Base-by-base conservation (phyloP, 2,797 vertebrate genomes). In the Chaenodraco wilsoni region DNA sequence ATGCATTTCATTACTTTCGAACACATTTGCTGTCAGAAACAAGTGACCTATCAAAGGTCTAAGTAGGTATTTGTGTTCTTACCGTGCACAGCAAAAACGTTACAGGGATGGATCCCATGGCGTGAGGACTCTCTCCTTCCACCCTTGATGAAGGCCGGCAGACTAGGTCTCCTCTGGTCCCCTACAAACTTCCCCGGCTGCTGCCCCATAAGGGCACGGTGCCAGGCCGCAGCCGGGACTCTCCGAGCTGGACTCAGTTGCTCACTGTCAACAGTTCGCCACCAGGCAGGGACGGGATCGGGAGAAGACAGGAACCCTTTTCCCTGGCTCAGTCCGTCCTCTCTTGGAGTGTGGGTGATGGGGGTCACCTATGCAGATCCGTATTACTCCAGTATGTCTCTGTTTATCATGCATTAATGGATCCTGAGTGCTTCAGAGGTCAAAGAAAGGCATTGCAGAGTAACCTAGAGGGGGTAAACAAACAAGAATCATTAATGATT, bases 161-260 rank as follows among this genome's bases (percentile, higher is more conserved):
- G 92, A 95, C 97, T 99, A 33, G 98, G 97, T 95, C 98, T 97
- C 92, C 97, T 95, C 91, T 98, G 97, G 94, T 99, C 98, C 94
- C 98, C 98, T 92, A 95, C 95, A 92, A 97, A 96, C 95, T 99
- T 99, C 92, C 96, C 97, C 94, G 98, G 98, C 97, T 99, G 98
- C 94, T 99, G 98, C 96, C 98, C 98, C 98, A 99, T 99, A 98
- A 96, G 97, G 95, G 88, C 95, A 93, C 80, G 88, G 75, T 92
- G 91, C 94, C 93, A 93, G 94, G 93, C 93, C 87, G 80, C 87
- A 88, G 87, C 94, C 92, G 92, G 94, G 93, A 91, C 91, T 92
- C 90, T 87, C 90, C 92, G 91, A 93, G 65, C 94, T 84, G 89
- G 86, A 84, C 79, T 82, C 68, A 74, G 78, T 73, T 52, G 81